These are phyloP conservation scores for Falco berigora DNA, from an alignment of 2,797 vertebrate genomes.

Conservation along the genomic window DNA sequence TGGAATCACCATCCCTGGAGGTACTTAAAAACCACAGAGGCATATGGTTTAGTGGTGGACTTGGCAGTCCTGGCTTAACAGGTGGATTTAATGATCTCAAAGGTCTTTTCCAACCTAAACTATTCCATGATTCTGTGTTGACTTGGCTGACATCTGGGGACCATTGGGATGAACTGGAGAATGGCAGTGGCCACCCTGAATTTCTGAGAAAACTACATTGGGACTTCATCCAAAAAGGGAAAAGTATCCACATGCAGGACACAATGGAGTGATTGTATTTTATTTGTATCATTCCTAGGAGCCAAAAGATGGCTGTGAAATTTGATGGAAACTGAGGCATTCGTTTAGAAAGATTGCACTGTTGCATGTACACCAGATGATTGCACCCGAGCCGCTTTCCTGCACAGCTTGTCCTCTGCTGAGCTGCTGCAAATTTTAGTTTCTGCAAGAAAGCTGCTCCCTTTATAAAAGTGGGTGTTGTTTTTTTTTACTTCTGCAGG, in stretches of 20 bases:
- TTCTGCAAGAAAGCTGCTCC: not conserved
- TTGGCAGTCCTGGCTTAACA: too few species aligned
- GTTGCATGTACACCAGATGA: not conserved
- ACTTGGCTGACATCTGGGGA: not conserved
- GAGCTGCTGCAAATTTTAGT: not conserved
- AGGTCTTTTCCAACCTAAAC: too few species aligned
- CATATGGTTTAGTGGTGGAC: too few species aligned
- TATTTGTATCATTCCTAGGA: not conserved
- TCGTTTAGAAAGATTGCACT: not conserved
- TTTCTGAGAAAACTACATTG: not conserved
- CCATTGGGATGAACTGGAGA: not conserved
- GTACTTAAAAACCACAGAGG: too few species aligned
- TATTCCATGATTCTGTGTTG: not conserved
- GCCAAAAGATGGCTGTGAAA: not conserved
- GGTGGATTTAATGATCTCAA: too few species aligned
- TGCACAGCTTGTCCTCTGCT: not conserved
- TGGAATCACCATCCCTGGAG: too few species aligned
- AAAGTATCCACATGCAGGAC: not conserved
- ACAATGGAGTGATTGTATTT: not conserved
- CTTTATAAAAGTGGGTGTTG: fast-evolving
- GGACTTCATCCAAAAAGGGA: not conserved
- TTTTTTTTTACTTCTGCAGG: not conserved
- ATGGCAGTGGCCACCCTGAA: not conserved
- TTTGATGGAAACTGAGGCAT: not conserved
- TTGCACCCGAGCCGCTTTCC: not conserved